phyloP scores from a whole-genome alignment of 2,113 vertebrate genomes.

The Solenodon paradoxus region DNA sequence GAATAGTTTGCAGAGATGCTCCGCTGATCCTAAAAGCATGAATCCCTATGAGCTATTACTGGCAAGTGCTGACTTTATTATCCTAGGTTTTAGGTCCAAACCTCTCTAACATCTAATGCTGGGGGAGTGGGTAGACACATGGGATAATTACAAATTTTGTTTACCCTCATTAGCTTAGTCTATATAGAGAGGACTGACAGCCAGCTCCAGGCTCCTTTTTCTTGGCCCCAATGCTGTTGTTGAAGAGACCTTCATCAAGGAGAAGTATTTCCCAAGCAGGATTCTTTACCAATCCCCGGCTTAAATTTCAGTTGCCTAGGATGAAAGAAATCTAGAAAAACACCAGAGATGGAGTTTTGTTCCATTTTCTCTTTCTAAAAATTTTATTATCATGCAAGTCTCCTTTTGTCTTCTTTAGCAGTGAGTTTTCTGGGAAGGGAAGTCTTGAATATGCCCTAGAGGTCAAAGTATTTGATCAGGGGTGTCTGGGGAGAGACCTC shows the following conservation, averaged over 20 bases:
- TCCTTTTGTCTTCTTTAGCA: background rate
- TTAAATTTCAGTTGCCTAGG: background rate
- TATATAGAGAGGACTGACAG: background rate
- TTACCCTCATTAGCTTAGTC: background rate
- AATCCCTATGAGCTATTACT: too few species aligned
- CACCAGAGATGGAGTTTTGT: background rate
- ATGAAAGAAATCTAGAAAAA: background rate
- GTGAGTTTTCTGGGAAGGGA: background rate
- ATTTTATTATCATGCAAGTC: background rate
- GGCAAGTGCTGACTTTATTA: background rate
- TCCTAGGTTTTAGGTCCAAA: background rate
- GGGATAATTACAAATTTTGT: background rate
- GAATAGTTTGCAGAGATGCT: background rate
- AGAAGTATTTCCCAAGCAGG: background rate
- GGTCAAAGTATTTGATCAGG: background rate
- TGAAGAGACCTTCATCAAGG: background rate
- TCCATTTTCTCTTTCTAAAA: background rate
- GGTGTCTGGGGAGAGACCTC: background rate
- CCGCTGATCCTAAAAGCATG: background rate
- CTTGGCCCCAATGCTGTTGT: accelerated
- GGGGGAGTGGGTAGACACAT: background rate
- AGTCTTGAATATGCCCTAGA: background rate
- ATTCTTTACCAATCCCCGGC: background rate
- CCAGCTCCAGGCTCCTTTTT: background rate
- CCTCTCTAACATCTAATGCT: background rate